Evolutionary conservation across 2,113 vertebrate genomes (phyloP), one percentile per base, ranked within the genome.

Genomic region (Ammodytes dubius): DNA sequence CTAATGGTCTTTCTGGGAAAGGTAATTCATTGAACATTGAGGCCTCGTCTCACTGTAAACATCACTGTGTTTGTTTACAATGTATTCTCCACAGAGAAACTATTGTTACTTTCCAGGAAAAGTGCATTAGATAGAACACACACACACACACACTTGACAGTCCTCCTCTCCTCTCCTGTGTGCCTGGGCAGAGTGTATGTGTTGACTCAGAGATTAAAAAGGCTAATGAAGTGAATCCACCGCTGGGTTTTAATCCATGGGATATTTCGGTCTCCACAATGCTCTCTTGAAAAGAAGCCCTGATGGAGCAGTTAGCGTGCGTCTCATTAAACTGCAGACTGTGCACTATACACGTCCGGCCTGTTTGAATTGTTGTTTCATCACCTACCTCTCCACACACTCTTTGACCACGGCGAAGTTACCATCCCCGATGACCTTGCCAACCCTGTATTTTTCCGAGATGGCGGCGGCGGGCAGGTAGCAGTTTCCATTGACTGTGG

Each of bases 401-500:
- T 99, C 98, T 86, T 97, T 99, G 13, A 99, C 98, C 9, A 99
- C 97, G 3, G 98, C 98, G 39, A 99, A 99, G 93, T 99, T 99
- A 15, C 98, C 98, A 13, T 99, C 98, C 12, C 98, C 98, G 17
- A 99, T 99, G 81, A 99, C 96, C 87, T 99, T 99, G 45, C 98
- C 98, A 27, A 99, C 92, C 92, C 93, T 96, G 79, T 99, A 99
- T 81, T 99, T 99, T 68, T 98, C 97, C 54, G 96, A 93, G 90
- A 99, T 96, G 82, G 91, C 78, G 2, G 96, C 92, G 27, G 95
- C 90, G 37, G 94, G 93, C 73, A 82, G 88, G 90, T 92, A 96
- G 74, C 95, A 95, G 93, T 97, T 98, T 74, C 98, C 97, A 87
- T 99, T 99, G 74, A 99, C 92, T 93, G 95, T 92, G 92, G 39